Conservation (phyloP, 2,113 vertebrate species). For the Symphodus melops region DNA sequence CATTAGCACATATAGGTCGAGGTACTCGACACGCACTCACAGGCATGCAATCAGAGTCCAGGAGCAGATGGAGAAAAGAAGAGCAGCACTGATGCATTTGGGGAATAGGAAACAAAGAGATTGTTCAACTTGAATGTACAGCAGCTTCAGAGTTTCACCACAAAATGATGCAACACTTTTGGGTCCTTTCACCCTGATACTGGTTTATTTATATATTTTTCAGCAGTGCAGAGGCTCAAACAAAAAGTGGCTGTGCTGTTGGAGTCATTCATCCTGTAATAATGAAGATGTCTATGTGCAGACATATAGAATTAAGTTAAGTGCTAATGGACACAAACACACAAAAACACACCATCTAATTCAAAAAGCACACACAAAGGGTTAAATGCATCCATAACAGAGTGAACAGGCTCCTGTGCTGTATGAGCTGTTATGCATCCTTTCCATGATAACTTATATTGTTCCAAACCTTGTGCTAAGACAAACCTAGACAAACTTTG, state of each 20-base stretch:
- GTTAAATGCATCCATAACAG: no score
- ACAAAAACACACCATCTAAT: no score
- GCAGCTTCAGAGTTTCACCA: slow-evolving; percentile 9
- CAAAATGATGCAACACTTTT: slow-evolving; percentile 12
- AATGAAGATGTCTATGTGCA: neutral
- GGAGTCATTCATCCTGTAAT: neutral
- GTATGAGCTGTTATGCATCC: no score
- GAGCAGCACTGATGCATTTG: slow-evolving; percentile 4
- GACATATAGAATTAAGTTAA: neutral
- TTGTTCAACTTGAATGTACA: slow-evolving; percentile 28
- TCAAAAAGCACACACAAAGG: no score
- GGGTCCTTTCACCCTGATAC: neutral
- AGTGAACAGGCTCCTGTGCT: no score
- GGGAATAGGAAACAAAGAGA: slow-evolving; percentile 41
- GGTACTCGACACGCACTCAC: neutral
- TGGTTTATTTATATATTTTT: slow-evolving; percentile 7
- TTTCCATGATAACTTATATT: no score
- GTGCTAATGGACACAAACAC: no score
- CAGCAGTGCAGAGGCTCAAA: neutral
- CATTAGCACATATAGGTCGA: neutral
- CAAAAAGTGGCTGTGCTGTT: neutral
- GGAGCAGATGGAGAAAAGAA: slow-evolving; percentile 35
- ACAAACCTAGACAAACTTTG: no score
- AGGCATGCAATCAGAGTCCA: slow-evolving; percentile 34
- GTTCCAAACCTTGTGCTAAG: no score